These are phyloP conservation scores for Mimas tiliae DNA, from an alignment of 2,888 invertebrate species.

Conservation along the genomic window DNA sequence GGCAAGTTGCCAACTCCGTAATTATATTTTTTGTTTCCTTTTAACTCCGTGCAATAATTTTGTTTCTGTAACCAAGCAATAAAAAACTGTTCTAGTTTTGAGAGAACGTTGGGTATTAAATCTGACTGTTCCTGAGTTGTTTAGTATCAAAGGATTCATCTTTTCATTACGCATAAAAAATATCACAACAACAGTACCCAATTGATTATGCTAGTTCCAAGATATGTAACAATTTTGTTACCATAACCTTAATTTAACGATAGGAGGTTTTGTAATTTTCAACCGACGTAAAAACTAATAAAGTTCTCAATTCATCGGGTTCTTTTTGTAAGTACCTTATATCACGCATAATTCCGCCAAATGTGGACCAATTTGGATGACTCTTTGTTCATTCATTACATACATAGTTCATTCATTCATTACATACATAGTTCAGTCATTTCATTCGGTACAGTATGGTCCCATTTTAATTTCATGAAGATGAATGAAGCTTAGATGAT, in stretches of 20 bases:
- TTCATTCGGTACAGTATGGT: no score
- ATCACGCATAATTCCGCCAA: no score
- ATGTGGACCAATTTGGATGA: no score
- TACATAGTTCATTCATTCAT: no score
- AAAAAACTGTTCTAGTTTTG: background rate
- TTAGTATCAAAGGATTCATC: background rate
- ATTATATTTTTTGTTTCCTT: slow-evolving; percentile 1
- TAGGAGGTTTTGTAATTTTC: background rate
- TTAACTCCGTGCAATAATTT: background rate
- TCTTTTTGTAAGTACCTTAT: no score
- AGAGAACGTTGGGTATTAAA: background rate
- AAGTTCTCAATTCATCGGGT: no score
- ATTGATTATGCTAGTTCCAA: background rate
- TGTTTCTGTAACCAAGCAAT: slow-evolving; percentile 2
- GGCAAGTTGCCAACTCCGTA: slow-evolving; percentile 15
- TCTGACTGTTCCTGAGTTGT: background rate
- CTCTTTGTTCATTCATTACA: no score
- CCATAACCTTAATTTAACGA: background rate
- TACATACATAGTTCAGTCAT: no score
- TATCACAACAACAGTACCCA: background rate
- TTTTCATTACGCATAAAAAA: background rate
- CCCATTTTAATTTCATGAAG: no score
- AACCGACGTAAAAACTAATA: no score
- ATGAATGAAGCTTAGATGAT: no score
- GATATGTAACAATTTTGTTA: background rate